Evolutionary conservation across 2,888 invertebrate species (phyloP), one percentile per base, ranked within the genome.

Genomic region (Orgyia antiqua): DNA sequence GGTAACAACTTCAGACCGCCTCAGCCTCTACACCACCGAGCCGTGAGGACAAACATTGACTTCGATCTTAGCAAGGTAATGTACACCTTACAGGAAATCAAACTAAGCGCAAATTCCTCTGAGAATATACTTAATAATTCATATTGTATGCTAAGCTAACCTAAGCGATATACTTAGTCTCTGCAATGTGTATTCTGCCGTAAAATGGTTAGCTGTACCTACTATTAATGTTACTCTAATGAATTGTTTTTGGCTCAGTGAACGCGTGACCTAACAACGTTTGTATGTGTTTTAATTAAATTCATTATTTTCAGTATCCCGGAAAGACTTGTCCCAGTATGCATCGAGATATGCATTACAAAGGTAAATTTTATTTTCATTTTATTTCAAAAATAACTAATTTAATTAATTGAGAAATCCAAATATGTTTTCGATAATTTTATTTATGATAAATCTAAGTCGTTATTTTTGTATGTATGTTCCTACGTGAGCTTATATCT

Each of bases 41-140:
- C 97, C 34, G 92, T 98, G 51, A 89, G 98, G 76, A 98, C 98
- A 55, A 98, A 98, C 87, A 98, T 98, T 77, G 97, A 98, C 87
- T 97, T 97, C 83, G 94, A 93, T 74, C 89, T 92, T 63, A 93
- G 91, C 88, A 91, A 93, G 88, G 91, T 91, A 68, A 58, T 36
- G 41, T 42, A 42, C 34, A 53, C 56, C 47, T 39, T 51, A 56
- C 27, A 10, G 10, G 5, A 39, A 32, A 42, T 36, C 18, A 29
- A 31, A 39, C 45, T 43, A 33, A 52, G 45, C 31, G 34, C 33
- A 48, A 37, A 41, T 13, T 56, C 13, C 30, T 10, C 13, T 39
- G 32, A 7, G 41, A 21, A 26, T 27, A 20, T 13, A 31, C 23
- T 53, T 49, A 47, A 51, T 52, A 46, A 55, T 49, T 57, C 44